These are phyloP conservation scores for Lonchura striata DNA, from an alignment of 2,113 vertebrate genomes.

Conservation along the genomic window DNA sequence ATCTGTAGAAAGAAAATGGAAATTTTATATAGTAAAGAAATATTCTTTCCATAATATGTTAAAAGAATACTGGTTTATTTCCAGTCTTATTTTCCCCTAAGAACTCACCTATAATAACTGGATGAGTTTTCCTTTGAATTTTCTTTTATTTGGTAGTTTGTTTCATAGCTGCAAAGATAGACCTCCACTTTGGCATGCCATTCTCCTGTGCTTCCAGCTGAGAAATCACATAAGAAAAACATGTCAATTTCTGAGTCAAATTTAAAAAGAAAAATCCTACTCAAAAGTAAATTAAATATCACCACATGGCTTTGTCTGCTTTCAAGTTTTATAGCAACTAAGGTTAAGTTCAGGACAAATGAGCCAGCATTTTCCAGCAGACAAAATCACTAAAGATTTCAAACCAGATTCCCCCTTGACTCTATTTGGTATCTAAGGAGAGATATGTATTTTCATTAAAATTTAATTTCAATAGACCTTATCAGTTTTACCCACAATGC, in stretches of 20 bases:
- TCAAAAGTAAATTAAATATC: background rate
- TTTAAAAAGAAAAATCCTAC: background rate
- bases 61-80: background rate
- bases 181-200: background rate
- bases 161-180: background rate
- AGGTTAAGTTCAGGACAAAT: background rate
- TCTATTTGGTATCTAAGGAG: background rate
- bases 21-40: background rate
- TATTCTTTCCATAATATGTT: background rate
- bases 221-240: background rate
- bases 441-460: background rate
- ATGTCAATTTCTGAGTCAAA: background rate
- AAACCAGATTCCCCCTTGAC: rapidly evolving
- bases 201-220: background rate
- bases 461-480: background rate
- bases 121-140: background rate
- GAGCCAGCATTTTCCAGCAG: background rate
- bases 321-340: background rate
- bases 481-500: background rate
- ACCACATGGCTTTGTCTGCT: background rate
- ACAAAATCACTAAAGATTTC: background rate
- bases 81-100: background rate
- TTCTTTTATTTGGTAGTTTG: background rate
- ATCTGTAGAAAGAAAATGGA: background rate
- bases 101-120: background rate